Evolutionary conservation across 2,797 vertebrate species (phyloP).

Genomic region (Myripristis jacobus): DNA sequence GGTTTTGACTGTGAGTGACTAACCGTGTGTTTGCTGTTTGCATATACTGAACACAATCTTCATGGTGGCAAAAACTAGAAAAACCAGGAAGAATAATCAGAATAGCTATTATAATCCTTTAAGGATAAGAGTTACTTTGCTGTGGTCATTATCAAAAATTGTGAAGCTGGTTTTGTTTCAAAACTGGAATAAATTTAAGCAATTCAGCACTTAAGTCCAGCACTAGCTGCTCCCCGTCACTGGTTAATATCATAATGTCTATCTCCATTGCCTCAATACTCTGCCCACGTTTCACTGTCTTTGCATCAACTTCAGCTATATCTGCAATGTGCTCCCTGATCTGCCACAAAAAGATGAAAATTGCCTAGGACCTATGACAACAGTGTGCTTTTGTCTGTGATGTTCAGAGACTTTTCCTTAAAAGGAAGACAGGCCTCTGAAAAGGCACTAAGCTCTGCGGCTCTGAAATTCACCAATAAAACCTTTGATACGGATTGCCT

Average conservation of each 20-base stretch:
- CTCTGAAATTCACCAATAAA: neutral
- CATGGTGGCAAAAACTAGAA: too few species aligned
- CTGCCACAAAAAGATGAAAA: conserved; percentile 6
- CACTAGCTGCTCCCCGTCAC: neutral
- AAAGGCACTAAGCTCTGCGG: neutral
- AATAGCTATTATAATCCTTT: too few species aligned
- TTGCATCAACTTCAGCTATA: neutral
- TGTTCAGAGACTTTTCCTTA: neutral
- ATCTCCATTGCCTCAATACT: neutral
- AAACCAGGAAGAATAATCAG: too few species aligned
- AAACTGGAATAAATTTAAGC: too few species aligned
- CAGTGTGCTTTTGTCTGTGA: neutral
- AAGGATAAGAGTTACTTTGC: too few species aligned
- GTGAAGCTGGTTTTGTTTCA: too few species aligned
- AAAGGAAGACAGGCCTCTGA: neutral
- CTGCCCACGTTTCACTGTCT: neutral
- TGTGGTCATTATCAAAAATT: too few species aligned
- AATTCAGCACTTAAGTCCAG: too few species aligned
- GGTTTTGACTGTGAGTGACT: too few species aligned
- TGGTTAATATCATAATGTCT: neutral
- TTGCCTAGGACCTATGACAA: neutral
- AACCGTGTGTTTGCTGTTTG: too few species aligned
- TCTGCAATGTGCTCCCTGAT: neutral
- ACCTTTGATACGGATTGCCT: neutral
- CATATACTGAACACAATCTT: too few species aligned